These are phyloP conservation scores for Pseudochirops cupreus DNA, from an alignment of 2,797 vertebrate genomes.

Conservation along the genomic window DNA sequence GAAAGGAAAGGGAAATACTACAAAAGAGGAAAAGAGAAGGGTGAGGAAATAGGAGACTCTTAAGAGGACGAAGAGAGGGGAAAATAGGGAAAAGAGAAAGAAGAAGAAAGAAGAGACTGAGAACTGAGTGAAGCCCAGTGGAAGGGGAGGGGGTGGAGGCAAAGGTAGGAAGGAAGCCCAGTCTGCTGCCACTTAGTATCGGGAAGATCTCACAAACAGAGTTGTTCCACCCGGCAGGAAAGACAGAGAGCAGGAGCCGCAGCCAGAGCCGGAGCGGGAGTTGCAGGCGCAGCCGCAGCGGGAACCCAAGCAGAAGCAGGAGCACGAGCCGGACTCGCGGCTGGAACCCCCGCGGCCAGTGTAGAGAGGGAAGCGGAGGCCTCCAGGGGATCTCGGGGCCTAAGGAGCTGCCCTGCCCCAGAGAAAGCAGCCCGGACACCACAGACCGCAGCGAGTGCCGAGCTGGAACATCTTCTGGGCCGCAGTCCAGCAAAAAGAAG, in stretches of 20 bases:
- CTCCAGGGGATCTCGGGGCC: conserved; percentile 64
- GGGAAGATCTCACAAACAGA: conserved; percentile 40
- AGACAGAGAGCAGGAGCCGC: not conserved
- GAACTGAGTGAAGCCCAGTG: not conserved
- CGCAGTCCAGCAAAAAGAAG: conserved; percentile 91
- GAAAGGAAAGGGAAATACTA: not conserved
- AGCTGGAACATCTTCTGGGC: conserved; percentile 89
- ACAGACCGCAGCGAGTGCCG: conserved; percentile 60
- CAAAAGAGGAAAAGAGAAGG: not conserved
- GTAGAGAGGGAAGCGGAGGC: not conserved
- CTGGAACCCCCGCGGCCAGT: not conserved
- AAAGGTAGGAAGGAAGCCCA: not conserved
- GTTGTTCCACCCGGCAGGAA: not conserved
- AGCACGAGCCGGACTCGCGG: not conserved
- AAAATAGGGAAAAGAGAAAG: not conserved
- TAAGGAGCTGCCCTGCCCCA: conserved; percentile 71
- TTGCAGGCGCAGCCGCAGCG: not conserved
- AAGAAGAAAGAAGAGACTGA: not conserved
- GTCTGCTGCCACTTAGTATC: conserved; percentile 54
- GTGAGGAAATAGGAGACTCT: not conserved
- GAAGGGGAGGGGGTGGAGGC: not conserved
- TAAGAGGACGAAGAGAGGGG: not conserved
- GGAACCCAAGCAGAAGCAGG: not conserved
- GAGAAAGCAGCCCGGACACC: conserved; percentile 57
- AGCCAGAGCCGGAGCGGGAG: not conserved